These are phyloP conservation scores for Dermochelys coriacea DNA, from an alignment of 2,797 vertebrate genomes.

Conservation along the genomic window DNA sequence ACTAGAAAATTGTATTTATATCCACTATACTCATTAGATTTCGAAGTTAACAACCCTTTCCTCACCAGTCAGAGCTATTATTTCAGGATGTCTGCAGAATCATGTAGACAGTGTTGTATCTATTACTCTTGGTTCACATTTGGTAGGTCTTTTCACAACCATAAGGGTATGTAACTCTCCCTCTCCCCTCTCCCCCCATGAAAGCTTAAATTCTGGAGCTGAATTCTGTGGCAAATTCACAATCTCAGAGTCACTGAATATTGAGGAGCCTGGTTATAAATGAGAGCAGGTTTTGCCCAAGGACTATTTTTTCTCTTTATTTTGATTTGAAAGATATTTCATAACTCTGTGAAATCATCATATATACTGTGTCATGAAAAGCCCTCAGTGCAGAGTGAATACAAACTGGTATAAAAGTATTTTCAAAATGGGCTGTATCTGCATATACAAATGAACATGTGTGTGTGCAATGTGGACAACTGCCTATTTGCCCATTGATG, in stretches of 20 bases:
- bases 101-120: neutral
- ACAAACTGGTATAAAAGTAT: slow-evolving; percentile 32
- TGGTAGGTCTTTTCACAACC: neutral
- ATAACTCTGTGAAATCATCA: neutral
- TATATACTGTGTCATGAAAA: neutral
- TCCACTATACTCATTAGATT: neutral
- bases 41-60: neutral
- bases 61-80: neutral
- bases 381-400: neutral
- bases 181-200: neutral
- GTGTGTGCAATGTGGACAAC: neutral
- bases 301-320: neutral
- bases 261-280: neutral
- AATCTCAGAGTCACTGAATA: neutral
- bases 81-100: neutral
- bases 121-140: neutral
- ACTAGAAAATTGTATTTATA: neutral
- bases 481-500: neutral
- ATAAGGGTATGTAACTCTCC: neutral
- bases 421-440: neutral
- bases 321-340: neutral
- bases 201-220: neutral
- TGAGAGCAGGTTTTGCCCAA: neutral
- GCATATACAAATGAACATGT: neutral
- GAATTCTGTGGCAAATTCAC: neutral